Conservation (phyloP, 2,113 vertebrate genomes). For the Catharus bicknelli region DNA sequence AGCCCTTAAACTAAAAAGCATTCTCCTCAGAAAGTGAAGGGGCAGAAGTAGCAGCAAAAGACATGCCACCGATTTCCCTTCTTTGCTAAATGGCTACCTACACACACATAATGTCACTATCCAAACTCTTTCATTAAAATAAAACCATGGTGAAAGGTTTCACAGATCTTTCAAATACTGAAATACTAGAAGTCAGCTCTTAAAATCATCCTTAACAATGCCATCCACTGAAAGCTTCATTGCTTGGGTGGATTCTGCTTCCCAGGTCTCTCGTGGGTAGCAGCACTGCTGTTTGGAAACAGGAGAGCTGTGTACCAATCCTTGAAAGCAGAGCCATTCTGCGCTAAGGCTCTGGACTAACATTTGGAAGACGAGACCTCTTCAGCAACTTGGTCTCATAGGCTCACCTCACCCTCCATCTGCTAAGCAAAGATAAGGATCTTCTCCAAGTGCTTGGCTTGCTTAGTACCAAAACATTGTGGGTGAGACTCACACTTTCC, state of each 20-base stretch:
- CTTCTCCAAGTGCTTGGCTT: neutral
- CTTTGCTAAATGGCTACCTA: neutral
- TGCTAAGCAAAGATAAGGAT: neutral
- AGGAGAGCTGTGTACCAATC: fast-evolving
- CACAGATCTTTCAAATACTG: neutral
- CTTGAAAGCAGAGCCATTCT: neutral
- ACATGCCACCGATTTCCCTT: neutral
- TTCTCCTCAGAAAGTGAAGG: neutral
- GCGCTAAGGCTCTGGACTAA: neutral
- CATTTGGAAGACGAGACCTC: neutral
- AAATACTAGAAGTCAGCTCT: neutral
- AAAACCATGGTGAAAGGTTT: neutral
- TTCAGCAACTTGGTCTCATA: neutral
- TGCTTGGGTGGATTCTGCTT: neutral
- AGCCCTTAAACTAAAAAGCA: neutral
- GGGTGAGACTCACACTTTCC: neutral
- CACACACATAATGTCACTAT: neutral
- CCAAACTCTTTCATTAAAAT: neutral
- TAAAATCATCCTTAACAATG: neutral
- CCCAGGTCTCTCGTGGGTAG: neutral
- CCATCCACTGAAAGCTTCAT: neutral
- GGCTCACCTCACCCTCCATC: neutral
- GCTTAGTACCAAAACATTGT: neutral
- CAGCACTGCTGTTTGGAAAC: neutral
- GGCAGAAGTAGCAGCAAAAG: neutral